These are phyloP conservation scores for Ophonus ardosiacus DNA, from an alignment of 2,888 invertebrate genomes.

Conservation along the genomic window DNA sequence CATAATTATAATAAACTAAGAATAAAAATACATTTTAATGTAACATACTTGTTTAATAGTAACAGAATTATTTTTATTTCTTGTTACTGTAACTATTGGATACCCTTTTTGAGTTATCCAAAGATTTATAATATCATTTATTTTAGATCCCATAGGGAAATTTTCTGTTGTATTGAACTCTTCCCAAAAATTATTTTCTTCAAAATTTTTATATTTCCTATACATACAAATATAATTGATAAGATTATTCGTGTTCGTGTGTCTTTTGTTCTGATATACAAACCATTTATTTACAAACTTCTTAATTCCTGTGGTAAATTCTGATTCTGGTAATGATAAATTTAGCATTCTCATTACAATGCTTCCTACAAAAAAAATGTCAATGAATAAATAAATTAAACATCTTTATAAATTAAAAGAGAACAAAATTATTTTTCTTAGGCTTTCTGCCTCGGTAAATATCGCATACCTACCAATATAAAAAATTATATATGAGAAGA, in stretches of 20 bases:
- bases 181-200: constrained; percentile 83
- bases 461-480: too few relatives aligned
- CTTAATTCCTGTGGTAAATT: constrained; percentile 78
- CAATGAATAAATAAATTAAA: constrained; percentile 19
- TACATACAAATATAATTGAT: constrained; percentile 23
- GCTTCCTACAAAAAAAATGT: constrained; percentile 73
- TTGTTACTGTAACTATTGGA: constrained; percentile 80
- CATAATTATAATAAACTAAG: background rate
- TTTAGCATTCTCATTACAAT: constrained; percentile 81
- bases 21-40: constrained; percentile 65
- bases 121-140: constrained; percentile 82
- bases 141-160: constrained; percentile 75
- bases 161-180: constrained; percentile 74
- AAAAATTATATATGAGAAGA: too few relatives aligned
- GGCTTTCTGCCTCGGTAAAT: too few relatives aligned
- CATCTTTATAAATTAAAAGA: too few relatives aligned
- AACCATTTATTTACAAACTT: constrained; percentile 79
- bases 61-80: constrained; percentile 75
- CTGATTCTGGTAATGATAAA: constrained; percentile 77
- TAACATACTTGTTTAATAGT: constrained; percentile 77
- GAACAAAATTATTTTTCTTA: too few relatives aligned
- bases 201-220: constrained; percentile 80
- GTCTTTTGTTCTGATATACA: constrained; percentile 68
- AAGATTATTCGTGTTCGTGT: background rate
- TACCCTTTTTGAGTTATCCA: constrained; percentile 87